These are phyloP conservation scores for Drosophila eugracilis DNA, from an alignment of 1,140 invertebrate species.

Conservation along the genomic window DNA sequence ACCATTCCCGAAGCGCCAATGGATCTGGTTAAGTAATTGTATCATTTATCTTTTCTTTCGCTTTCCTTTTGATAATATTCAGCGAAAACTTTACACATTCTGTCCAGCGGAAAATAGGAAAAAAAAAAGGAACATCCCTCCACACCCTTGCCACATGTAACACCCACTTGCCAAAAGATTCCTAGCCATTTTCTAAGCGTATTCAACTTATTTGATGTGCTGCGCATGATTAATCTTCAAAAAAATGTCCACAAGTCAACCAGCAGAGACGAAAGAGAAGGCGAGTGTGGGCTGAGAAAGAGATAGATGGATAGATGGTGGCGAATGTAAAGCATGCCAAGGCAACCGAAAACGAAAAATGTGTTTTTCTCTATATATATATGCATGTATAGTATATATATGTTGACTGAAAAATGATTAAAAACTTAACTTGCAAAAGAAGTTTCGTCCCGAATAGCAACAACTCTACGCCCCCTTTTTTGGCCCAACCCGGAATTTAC, in stretches of 20 bases:
- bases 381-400: constrained; percentile 1
- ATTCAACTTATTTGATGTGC: constrained; percentile 64
- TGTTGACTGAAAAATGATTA: constrained; percentile 75
- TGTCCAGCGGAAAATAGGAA: constrained; percentile 2
- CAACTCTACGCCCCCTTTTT: background rate
- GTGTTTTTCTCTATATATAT: constrained; percentile 22
- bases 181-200: constrained; percentile 38
- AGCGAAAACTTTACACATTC: constrained; percentile 28
- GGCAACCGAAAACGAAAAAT: constrained; percentile 49
- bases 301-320: constrained; percentile 38
- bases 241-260: constrained; percentile 16
- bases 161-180: constrained; percentile 31
- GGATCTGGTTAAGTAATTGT: constrained; percentile 12
- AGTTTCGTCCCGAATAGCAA: constrained; percentile 47
- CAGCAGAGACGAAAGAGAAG: constrained; percentile 6
- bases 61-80: constrained; percentile 1
- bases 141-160: constrained; percentile 13
- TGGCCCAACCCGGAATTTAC: constrained; percentile 27
- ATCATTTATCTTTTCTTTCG: constrained; percentile 35
- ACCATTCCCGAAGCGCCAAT: background rate
- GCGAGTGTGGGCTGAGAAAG: constrained; percentile 20
- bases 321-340: constrained; percentile 49
- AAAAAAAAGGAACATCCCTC: constrained; percentile 11
- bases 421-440: constrained; percentile 75
- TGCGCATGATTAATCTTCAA: constrained; percentile 66